These are phyloP conservation scores for Peromyscus maniculatus DNA, from an alignment of 2,113 vertebrate species.

Conservation along the genomic window DNA sequence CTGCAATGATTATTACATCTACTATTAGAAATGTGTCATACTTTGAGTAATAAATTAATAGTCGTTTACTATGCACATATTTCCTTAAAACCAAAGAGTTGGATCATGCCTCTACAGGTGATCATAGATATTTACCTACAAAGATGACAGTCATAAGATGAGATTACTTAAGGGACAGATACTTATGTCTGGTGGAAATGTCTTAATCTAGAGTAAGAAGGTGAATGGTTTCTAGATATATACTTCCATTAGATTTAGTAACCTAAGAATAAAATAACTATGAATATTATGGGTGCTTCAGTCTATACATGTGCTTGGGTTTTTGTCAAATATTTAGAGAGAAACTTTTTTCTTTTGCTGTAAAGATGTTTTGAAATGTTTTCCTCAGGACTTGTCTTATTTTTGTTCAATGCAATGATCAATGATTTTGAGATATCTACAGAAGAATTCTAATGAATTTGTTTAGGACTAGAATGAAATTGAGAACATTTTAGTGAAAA, in stretches of 20 bases:
- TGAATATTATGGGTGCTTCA: neutral
- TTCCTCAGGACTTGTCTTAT: neutral
- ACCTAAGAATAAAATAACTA: neutral
- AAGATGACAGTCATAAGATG: neutral
- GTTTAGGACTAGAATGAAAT: neutral
- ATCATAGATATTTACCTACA: neutral
- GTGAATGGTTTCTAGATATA: neutral
- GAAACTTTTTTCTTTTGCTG: neutral
- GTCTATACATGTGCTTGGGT: accelerated
- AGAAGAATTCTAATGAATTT: neutral
- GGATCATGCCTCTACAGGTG: neutral
- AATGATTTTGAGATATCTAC: neutral
- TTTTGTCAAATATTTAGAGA: neutral
- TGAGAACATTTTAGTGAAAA: neutral
- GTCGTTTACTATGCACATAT: neutral
- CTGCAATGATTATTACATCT: neutral
- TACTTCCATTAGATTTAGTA: neutral
- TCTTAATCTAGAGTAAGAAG: neutral
- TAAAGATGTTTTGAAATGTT: neutral
- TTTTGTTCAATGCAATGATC: neutral
- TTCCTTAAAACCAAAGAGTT: neutral
- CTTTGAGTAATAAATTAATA: neutral
- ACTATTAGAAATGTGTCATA: neutral
- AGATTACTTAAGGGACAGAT: neutral
- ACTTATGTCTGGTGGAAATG: neutral